These are phyloP conservation scores for Peromyscus eremicus DNA, from an alignment of 2,797 vertebrate species.

Conservation along the genomic window DNA sequence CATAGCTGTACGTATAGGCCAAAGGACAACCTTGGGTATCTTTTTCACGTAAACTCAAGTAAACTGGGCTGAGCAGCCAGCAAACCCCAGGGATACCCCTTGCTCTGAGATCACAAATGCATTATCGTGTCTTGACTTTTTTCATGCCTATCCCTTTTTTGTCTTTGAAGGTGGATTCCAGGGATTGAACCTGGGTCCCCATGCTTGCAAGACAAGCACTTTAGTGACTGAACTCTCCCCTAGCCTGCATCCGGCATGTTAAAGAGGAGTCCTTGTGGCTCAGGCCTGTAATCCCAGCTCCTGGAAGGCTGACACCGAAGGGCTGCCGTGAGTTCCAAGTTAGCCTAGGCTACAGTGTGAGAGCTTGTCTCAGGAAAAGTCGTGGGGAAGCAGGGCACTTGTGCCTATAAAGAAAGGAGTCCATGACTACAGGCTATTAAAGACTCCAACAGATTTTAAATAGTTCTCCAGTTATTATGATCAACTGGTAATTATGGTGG, in stretches of 20 bases:
- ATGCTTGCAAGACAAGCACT: neutral
- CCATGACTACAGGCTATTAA: neutral
- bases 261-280: neutral
- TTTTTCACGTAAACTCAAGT: neutral
- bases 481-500: neutral
- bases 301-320: neutral
- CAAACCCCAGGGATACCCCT: neutral
- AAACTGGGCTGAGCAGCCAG: neutral
- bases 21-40: neutral
- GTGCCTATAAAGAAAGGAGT: neutral
- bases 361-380: neutral
- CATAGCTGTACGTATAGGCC: neutral
- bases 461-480: neutral
- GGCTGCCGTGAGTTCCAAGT: neutral
- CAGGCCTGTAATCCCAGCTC: neutral
- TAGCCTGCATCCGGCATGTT: neutral
- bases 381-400: neutral
- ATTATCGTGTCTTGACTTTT: neutral
- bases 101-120: neutral
- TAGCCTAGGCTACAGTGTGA: neutral
- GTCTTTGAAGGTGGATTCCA: neutral
- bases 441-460: constrained; percentile 10
- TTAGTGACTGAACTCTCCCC: neutral
- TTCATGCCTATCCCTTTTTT: neutral
- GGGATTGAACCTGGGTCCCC: neutral